A percentile compares a stretch with the other conserved stretches of the same genome.
phyloP scores from a whole-genome alignment of 2,888 invertebrate species.

The Synanthedon tipuliformis region DNA sequence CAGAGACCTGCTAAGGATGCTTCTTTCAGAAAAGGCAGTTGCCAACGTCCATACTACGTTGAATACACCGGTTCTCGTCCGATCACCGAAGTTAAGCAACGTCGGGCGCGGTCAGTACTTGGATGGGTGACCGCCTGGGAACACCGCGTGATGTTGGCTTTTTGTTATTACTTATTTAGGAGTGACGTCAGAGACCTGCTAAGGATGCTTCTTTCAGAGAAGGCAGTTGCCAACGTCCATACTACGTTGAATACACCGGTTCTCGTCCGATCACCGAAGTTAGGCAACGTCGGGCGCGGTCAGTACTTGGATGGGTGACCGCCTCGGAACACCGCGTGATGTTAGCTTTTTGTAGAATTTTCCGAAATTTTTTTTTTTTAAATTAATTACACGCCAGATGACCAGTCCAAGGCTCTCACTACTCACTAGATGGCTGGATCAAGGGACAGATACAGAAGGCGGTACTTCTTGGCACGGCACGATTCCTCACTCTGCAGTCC shows the following conservation, averaged over 20 bases:
- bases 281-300: slow-evolving; percentile 16
- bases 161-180: too few species aligned
- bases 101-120: slow-evolving; percentile 34
- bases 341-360: background rate
- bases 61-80: slow-evolving; percentile 29
- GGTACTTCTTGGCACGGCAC: too few species aligned
- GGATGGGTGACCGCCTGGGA: slow-evolving; percentile 22
- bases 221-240: slow-evolving; percentile 41
- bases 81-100: slow-evolving; percentile 28
- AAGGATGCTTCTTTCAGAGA: too few species aligned
- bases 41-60: slow-evolving; percentile 34
- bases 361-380: background rate
- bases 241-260: slow-evolving; percentile 43
- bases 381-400: too few species aligned
- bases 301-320: slow-evolving; percentile 14
- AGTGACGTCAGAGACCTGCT: too few species aligned
- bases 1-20: too few species aligned
- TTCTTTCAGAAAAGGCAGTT: too few species aligned
- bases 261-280: slow-evolving; percentile 40
- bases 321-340: slow-evolving; percentile 1
- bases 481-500: too few species aligned
- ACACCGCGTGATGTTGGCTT: slow-evolving; percentile 19
- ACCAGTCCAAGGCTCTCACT: too few species aligned
- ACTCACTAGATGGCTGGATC: too few species aligned
- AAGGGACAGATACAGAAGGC: too few species aligned